Evolutionary conservation across 2,797 vertebrate genomes (phyloP).

Genomic region (Bovichtus diacanthus): DNA sequence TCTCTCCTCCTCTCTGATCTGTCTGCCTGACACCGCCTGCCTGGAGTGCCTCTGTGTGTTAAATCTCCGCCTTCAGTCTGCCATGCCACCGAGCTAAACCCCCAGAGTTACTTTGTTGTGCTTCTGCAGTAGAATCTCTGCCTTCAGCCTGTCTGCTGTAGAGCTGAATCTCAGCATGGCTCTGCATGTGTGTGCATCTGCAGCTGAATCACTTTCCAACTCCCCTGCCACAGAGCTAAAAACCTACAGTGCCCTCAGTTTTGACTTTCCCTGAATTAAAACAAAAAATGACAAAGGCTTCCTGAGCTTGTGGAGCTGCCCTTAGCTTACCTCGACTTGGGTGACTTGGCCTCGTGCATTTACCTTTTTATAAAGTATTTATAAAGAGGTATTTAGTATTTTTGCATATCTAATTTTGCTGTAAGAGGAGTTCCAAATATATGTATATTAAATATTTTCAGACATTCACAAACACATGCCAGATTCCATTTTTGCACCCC

Average conservation of each 20-base stretch:
- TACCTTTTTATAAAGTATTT: neutral
- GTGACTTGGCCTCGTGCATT: neutral
- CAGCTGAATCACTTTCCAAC: conserved; percentile 37
- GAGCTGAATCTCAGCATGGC: conserved; percentile 50
- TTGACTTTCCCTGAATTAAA: conserved; percentile 34
- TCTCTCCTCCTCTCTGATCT: conserved; percentile 61
- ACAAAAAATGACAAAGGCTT: conserved; percentile 21
- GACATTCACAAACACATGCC: neutral
- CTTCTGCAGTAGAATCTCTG: conserved; percentile 65
- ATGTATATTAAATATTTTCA: neutral
- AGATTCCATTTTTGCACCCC: no score
- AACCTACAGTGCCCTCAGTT: conserved; percentile 35
- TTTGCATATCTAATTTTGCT: neutral
- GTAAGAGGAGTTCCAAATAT: conserved; percentile 1
- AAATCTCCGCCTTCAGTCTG: conserved; percentile 65
- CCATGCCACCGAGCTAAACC: conserved; percentile 61
- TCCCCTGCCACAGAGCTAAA: conserved; percentile 26
- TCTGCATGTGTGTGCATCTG: conserved; percentile 26
- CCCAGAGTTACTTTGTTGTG: conserved; percentile 69
- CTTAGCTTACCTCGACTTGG: neutral
- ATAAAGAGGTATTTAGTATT: neutral
- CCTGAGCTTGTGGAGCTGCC: conserved; percentile 4
- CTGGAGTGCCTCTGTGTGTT: conserved; percentile 67
- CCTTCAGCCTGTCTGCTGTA: conserved; percentile 62
- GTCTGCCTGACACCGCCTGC: conserved; percentile 67